Percentiles rank a stretch among this genome's conserved stretches.
These are phyloP conservation scores for Thera britannica DNA, from an alignment of 2,888 invertebrate genomes.

Conservation along the genomic window DNA sequence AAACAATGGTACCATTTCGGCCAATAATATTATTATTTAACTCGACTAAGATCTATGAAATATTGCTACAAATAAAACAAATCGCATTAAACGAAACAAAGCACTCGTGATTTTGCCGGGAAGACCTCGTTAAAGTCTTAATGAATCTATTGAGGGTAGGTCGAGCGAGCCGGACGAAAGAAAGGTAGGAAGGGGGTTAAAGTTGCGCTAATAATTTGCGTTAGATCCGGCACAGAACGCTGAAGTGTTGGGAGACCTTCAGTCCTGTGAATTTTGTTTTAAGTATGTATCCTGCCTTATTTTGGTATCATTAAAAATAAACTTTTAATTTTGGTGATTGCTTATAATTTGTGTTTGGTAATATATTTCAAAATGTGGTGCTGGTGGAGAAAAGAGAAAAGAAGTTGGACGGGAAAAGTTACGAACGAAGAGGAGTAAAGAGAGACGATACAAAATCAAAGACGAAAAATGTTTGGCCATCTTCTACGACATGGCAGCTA, in stretches of 20 bases:
- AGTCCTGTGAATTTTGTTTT: slow-evolving; percentile 1
- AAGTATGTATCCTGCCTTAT: neutral
- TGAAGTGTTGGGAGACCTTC: slow-evolving; percentile 22
- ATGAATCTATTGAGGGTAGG: slow-evolving; percentile 83
- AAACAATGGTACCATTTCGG: too few species aligned
- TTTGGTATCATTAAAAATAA: neutral
- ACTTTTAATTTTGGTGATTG: too few species aligned
- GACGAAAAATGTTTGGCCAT: too few species aligned
- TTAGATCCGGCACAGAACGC: slow-evolving; percentile 55
- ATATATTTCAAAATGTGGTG: too few species aligned
- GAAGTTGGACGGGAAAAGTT: too few species aligned
- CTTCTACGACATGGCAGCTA: too few species aligned
- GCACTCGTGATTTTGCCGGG: slow-evolving; percentile 76
- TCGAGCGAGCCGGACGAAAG: slow-evolving; percentile 74
- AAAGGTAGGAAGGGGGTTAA: slow-evolving; percentile 63
- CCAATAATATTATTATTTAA: neutral
- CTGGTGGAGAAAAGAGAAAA: too few species aligned
- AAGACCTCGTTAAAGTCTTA: slow-evolving; percentile 82
- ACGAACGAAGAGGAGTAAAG: too few species aligned
- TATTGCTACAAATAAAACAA: slow-evolving; percentile 57
- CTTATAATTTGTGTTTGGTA: too few species aligned
- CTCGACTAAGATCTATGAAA: slow-evolving; percentile 27
- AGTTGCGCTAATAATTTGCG: slow-evolving; percentile 78
- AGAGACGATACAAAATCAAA: too few species aligned
- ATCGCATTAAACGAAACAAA: slow-evolving; percentile 80